A percentile compares a stretch with the other conserved stretches of the same genome.
phyloP scores from a whole-genome alignment of 2,113 vertebrate genomes.

The Cottus gobio region DNA sequence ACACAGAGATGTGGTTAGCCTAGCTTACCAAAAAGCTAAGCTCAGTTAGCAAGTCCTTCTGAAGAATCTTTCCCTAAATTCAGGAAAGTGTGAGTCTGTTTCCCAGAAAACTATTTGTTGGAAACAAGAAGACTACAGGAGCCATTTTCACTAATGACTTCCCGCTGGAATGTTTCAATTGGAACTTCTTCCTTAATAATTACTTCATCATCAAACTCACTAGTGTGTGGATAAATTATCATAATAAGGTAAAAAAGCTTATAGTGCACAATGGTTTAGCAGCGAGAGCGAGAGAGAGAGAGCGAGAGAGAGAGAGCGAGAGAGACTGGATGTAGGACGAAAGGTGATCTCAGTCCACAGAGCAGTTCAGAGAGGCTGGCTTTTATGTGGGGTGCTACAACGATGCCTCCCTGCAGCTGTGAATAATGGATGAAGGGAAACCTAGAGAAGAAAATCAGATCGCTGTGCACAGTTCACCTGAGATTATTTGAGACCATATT shows the following conservation, averaged over 20 bases:
- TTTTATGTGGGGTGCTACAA: too few relatives aligned
- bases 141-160: neutral
- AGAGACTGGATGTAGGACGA: neutral
- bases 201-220: too few relatives aligned
- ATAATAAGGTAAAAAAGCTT: too few relatives aligned
- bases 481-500: neutral
- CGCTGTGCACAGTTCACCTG: neutral
- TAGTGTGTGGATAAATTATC: too few relatives aligned
- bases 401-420: constrained; percentile 14
- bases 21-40: too few relatives aligned
- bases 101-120: too few relatives aligned
- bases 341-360: neutral
- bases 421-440: constrained; percentile 54
- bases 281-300: neutral
- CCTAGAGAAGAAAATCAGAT: constrained; percentile 23
- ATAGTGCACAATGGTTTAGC: too few relatives aligned
- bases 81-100: too few relatives aligned
- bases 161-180: neutral
- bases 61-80: too few relatives aligned
- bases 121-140: neutral
- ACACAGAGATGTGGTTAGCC: too few relatives aligned
- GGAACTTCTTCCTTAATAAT: too few relatives aligned
- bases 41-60: too few relatives aligned
- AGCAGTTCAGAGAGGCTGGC: neutral
- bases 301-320: neutral